These are phyloP conservation scores for Tricholaema leucomelas DNA, from an alignment of 2,113 vertebrate genomes.

Conservation along the genomic window DNA sequence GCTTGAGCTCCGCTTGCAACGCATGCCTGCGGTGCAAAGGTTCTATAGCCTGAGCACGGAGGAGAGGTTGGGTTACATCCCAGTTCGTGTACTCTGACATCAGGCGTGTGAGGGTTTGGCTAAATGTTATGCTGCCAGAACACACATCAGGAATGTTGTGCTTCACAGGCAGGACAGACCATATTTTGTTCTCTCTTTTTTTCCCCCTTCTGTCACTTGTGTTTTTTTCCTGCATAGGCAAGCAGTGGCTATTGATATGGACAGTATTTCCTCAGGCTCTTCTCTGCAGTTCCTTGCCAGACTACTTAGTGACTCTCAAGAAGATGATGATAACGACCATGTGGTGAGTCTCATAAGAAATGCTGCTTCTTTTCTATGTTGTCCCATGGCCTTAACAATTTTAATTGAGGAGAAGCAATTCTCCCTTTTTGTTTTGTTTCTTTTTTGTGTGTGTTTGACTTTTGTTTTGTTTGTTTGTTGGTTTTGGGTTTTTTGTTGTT, in stretches of 20 bases:
- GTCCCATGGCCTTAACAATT: not conserved
- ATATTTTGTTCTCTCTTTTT: not conserved
- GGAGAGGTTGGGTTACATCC: too few species aligned
- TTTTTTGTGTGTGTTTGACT: not conserved
- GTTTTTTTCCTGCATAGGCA: not conserved
- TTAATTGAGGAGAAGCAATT: not conserved
- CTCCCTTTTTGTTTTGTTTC: not conserved
- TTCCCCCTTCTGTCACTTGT: not conserved
- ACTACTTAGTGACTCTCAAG: conserved; percentile 68
- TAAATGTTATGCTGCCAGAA: not conserved
- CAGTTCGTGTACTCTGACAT: rapidly evolving
- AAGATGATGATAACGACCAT: conserved; percentile 46
- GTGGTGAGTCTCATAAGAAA: conserved; percentile 1
- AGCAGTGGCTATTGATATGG: conserved; percentile 38
- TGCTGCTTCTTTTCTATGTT: not conserved
- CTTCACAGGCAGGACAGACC: not conserved
- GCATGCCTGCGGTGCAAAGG: rapidly evolving
- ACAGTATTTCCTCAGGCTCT: conserved; percentile 61
- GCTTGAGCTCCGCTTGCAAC: rapidly evolving
- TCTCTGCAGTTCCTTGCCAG: conserved; percentile 79
- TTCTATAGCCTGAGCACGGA: rapidly evolving
- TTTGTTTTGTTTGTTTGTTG: too few species aligned
- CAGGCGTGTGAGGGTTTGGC: rapidly evolving
- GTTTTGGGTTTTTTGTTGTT: too few species aligned
- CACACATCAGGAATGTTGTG: not conserved